Base-by-base conservation (phyloP, 2,113 vertebrate species). In the Equus przewalskii region DNA sequence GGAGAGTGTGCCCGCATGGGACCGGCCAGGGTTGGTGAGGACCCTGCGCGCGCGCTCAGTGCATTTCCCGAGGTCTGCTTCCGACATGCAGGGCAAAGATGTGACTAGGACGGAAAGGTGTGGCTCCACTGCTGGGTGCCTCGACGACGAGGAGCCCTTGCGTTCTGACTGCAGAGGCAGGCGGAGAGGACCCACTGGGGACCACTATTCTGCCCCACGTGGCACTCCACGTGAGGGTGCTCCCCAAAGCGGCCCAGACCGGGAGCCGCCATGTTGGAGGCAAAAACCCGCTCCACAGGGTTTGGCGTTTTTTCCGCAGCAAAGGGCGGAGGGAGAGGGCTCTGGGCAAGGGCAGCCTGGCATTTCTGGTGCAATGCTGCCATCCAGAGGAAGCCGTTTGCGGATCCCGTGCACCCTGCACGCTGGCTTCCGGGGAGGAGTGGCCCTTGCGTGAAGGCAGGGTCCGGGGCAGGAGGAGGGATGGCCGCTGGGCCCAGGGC, bases 141-240 rank as follows among this genome's bases (percentile, higher is more conserved):
- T 60, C 21, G 9, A 83, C 21, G 9, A 83, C 49, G 90, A 83
- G 54, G 51, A 46, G 19, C n/a, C 36, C 7, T 79, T 54, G 51
- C 51, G 15, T 54, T 54, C 51, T 54, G 51, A 54, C 51, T 14
- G 12, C 12, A 14, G 14, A 54, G 51, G 51, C 36, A 12, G 70
- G 36, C 70, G 6, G 0, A 21, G 1, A 1, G 36, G 70, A 72
- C 36, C 36, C 70, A 22, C 10, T 1, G 36, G 70, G 21, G 21
- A 13, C 36, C 5, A 24, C 36, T 13, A 21, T 2, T 13, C n/a
- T 36, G 69, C 22, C 26, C 22, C 70, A 4, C 11, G 15, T 12
- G 13, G 9, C 26, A 6, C 7, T 0, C 65, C 41, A 12, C 6
- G 26, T 21, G 1, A 28, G 8, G 33, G 62, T 2, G 6, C 44